These are phyloP conservation scores for Ptyas mucosa DNA, from an alignment of 2,113 vertebrate genomes.

Conservation along the genomic window DNA sequence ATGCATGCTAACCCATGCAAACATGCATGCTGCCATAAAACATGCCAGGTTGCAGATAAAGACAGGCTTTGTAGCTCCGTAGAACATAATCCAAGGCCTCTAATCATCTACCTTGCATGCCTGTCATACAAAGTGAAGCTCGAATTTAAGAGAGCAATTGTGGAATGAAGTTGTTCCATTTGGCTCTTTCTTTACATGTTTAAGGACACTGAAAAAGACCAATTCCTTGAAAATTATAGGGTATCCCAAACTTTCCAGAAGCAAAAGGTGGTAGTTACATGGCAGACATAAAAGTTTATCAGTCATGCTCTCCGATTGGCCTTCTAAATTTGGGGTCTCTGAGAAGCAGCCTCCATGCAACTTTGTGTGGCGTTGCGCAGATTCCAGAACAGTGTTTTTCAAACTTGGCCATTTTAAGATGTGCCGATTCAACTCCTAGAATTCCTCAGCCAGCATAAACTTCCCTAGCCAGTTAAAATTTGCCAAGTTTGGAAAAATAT, in stretches of 20 bases:
- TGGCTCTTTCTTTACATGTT: background rate
- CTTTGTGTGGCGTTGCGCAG: background rate
- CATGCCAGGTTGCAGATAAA: background rate
- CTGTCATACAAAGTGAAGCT: background rate
- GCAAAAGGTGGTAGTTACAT: background rate
- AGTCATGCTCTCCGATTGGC: background rate
- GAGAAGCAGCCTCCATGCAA: background rate
- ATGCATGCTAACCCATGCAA: background rate
- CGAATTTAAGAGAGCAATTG: background rate
- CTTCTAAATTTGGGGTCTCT: background rate
- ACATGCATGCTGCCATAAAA: background rate
- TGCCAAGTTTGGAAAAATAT: background rate
- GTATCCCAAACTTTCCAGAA: background rate
- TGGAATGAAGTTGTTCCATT: background rate
- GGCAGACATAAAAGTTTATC: background rate
- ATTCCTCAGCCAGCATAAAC: background rate
- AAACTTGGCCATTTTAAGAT: background rate
- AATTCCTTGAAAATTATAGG: background rate
- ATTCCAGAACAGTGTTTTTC: background rate
- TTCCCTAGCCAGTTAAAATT: background rate
- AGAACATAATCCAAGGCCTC: background rate
- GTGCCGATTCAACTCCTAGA: background rate
- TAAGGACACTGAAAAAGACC: background rate
- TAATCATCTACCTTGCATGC: background rate
- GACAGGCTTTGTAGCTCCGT: background rate